Conservation (phyloP, 1,140 invertebrate species). For the Aradophagus sp. region DNA sequence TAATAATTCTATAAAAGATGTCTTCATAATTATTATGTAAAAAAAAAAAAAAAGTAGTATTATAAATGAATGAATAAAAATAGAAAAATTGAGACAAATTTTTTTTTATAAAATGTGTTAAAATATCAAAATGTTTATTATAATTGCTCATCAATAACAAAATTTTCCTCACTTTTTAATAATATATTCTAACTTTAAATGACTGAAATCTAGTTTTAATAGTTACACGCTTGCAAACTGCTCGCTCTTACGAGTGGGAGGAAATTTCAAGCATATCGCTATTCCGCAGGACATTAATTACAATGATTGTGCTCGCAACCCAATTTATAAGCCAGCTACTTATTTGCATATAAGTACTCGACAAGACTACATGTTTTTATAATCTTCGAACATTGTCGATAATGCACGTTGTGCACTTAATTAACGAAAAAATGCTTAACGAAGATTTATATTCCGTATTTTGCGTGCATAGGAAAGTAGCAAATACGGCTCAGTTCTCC, state of each 20-base stretch:
- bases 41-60: no score
- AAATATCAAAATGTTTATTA: no score
- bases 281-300: slow-evolving; percentile 64
- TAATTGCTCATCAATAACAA: no score
- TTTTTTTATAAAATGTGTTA: no score
- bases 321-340: slow-evolving; percentile 65
- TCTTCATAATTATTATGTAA: no score
- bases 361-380: not conserved
- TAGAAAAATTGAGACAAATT: no score
- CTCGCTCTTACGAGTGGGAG: slow-evolving; percentile 9
- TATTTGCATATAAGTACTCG: slow-evolving; percentile 59
- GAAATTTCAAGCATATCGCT: slow-evolving; percentile 38
- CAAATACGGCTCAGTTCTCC: not conserved
- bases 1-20: no score
- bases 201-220: no score
- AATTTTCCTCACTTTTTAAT: no score
- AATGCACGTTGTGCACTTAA: not conserved
- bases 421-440: not conserved
- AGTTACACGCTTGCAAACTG: slow-evolving; percentile 11
- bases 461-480: not conserved
- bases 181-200: no score
- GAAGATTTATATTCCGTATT: not conserved
- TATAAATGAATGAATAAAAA: no score
- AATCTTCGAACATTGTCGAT: not conserved
- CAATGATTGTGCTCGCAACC: slow-evolving; percentile 60